These are phyloP conservation scores for Lordiphosa andalusiaca DNA, from an alignment of 2,888 invertebrate species.

Conservation along the genomic window DNA sequence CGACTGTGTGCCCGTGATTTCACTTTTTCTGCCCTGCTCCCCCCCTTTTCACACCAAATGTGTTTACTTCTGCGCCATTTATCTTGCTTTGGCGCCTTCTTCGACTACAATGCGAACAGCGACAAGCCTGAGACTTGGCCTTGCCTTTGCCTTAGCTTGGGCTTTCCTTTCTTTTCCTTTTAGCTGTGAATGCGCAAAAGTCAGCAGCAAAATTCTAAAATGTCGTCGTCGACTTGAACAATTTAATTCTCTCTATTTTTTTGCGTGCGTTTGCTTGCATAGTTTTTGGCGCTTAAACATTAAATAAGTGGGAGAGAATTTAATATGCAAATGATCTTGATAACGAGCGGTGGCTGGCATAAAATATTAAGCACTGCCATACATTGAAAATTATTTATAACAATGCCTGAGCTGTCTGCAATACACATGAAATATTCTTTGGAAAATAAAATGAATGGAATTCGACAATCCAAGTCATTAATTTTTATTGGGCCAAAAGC, in stretches of 20 bases:
- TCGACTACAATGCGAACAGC: constrained; percentile 47
- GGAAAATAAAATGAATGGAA: too few species aligned
- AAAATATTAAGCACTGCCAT: too few species aligned
- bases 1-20: constrained; percentile 42
- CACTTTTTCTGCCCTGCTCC: constrained; percentile 23
- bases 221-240: constrained; percentile 13
- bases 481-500: too few species aligned
- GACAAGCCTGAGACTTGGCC: constrained; percentile 22
- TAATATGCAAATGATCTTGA: neutral
- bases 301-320: neutral
- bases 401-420: too few species aligned
- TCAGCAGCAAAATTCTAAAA: constrained; percentile 36
- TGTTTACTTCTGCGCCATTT: constrained; percentile 70
- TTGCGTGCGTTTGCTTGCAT: neutral
- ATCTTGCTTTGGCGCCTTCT: constrained; percentile 66
- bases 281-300: constrained; percentile 4
- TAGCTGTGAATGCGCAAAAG: constrained; percentile 31
- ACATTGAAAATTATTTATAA: too few species aligned
- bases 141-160: constrained; percentile 13
- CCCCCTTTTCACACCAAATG: constrained; percentile 57
- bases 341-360: too few species aligned
- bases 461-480: too few species aligned
- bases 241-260: constrained; percentile 6
- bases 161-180: constrained; percentile 15
- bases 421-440: too few species aligned